Base-by-base conservation (phyloP, 2,113 vertebrate genomes). In the Corythaixoides concolor region DNA sequence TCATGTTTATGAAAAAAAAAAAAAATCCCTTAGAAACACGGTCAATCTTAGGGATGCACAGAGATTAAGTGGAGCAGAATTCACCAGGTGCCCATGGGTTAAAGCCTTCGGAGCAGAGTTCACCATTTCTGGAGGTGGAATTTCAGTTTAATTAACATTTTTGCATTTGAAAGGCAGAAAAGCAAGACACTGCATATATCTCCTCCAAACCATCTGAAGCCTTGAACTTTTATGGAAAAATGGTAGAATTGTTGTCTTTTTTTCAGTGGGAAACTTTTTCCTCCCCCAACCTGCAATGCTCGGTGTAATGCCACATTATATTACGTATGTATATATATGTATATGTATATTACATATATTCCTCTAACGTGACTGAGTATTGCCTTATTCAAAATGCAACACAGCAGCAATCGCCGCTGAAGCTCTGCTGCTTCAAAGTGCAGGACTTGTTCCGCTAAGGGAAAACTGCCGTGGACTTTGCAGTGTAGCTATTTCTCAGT, bases 391-490 rank as follows among this genome's bases (percentile, higher is more conserved):
- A 15, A 43, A 77, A 75, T 4, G 15, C 32, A 23, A 5, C 17
- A 3, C 5, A 24, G 28, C 0, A 0, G 69, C n/a, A 12, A 47
- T 16, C 19, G 1, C 45, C 16, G 50, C 20, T 7, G 33, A 20
- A 52, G 24, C 37, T 72, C 66, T 22, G 24, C 50, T 2, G 10
- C 56, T 50, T 20, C 73, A 8, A 22, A 41, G 28, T 1, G 12
- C 24, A 2, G 21, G 30, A 67, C 14, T 15, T 53, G 8, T 11
- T 66, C 47, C 32, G 47, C 75, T 14, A 3, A 16, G 58, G 53
- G 30, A 59, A n/a, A 80, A 13, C 53, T 9, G 30, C 33, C 21
- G 26, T 13, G n/a, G 82, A 35, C 13, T 55, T 23, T 18, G 28
- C 39, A n/a, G 53, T 12, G 15, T 3, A 27, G 49, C 23, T 47